These are phyloP conservation scores for Pampus argenteus DNA, from an alignment of 2,797 vertebrate species.

Conservation along the genomic window DNA sequence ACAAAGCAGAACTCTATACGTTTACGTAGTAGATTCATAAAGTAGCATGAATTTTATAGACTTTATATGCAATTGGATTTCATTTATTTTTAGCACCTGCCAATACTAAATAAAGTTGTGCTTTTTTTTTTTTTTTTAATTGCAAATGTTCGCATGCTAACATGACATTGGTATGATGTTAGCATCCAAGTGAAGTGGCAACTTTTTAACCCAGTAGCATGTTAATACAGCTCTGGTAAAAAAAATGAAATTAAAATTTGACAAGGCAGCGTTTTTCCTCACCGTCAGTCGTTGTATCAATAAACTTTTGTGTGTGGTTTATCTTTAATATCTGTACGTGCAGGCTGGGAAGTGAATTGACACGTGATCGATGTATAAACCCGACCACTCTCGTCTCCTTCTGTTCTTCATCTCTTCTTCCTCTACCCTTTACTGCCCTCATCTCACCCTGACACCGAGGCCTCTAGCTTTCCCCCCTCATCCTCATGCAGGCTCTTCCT, in stretches of 20 bases:
- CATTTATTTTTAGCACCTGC: too few species aligned
- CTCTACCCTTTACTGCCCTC: slow-evolving; percentile 22
- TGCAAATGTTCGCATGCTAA: too few species aligned
- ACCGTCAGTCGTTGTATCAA: background rate
- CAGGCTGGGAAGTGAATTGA: slow-evolving; percentile 7
- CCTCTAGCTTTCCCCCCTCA: background rate
- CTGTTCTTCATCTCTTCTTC: slow-evolving; percentile 30
- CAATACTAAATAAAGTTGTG: too few species aligned
- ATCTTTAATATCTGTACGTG: background rate
- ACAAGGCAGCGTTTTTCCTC: background rate
- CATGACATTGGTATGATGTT: too few species aligned
- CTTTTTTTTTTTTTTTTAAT: too few species aligned
- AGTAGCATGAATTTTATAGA: too few species aligned
- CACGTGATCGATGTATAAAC: slow-evolving; percentile 10
- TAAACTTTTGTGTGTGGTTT: too few species aligned
- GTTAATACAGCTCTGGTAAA: too few species aligned
- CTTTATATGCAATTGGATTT: too few species aligned
- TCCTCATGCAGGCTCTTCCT: slow-evolving; percentile 1
- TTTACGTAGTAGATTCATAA: too few species aligned
- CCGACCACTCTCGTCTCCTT: slow-evolving; percentile 15
- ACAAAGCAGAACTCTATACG: background rate
- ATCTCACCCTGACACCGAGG: background rate
- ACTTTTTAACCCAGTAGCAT: too few species aligned
- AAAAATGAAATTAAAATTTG: background rate
- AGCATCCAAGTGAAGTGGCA: too few species aligned